Conservation (phyloP, 2,888 invertebrate genomes). For the Venustoraphidia nigricollis region DNA sequence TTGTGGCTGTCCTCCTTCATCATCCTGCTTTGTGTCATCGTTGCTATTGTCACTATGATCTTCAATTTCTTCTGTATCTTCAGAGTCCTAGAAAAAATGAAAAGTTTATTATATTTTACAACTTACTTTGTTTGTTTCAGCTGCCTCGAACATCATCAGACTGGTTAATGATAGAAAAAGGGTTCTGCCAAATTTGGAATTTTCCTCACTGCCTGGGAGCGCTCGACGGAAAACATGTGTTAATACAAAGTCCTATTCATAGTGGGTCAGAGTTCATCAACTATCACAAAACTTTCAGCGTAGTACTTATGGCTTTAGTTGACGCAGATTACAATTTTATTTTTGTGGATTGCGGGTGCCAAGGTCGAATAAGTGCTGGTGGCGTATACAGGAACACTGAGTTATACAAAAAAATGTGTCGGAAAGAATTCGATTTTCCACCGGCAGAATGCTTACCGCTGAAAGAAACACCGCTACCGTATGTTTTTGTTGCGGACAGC, state of each 20-base stretch:
- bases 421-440: constrained; percentile 6
- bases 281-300: constrained; percentile 13
- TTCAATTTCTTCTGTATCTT: constrained; percentile 1
- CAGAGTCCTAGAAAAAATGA: constrained; percentile 1
- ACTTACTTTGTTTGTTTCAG: constrained; percentile 9
- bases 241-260: constrained; percentile 11
- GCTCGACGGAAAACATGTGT: constrained; percentile 14
- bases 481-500: no score
- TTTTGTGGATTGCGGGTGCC: constrained; percentile 13
- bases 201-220: no score
- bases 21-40: no score
- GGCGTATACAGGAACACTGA: constrained; percentile 10
- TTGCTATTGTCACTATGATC: no score
- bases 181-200: constrained; percentile 11
- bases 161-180: constrained; percentile 10
- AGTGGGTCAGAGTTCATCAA: constrained; percentile 12
- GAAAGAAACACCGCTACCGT: constrained; percentile 6
- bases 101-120: background rate
- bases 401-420: constrained; percentile 2
- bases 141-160: constrained; percentile 10
- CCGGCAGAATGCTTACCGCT: constrained; percentile 1
- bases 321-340: constrained; percentile 15
- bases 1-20: background rate
- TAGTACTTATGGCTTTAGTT: constrained; percentile 14
- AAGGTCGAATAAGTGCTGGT: constrained; percentile 14